Base-by-base conservation (phyloP, 2,797 vertebrate genomes). In the Spea hammondii region DNA sequence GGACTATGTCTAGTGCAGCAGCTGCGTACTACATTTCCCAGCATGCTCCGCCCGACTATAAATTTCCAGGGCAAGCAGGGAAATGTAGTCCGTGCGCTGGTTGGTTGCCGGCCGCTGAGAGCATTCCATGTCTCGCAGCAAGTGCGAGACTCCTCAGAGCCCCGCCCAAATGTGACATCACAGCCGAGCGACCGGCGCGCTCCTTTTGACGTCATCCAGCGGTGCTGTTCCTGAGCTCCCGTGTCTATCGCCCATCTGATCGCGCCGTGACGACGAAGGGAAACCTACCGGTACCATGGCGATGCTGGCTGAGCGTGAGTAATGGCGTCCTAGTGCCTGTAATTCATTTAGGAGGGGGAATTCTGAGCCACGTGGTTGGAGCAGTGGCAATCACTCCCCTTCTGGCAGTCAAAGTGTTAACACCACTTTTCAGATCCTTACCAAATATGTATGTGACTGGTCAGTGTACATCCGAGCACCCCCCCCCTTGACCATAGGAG, bases 241-340 rank as follows among this genome's bases (percentile, higher is more conserved):
- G 0, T 32, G 32, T 32, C 32, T 32, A 32, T 32, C 32, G 2
- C 32, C 32, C 32, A n/a, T 12, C 66, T 4, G 66, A 49, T 6
- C 48, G 4, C 32, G 1, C 32, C 32, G 11, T 14, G 48, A 32
- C 32, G 2, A 3, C 32, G 32, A 2, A 32, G 32, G 32, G 4
- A 8, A 6, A 8, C 76, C 4, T 6, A 46, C 13, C n/a, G 7
- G 32, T 8, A 60, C 9, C 60, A 80, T 80, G 79, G 79, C 79
- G 45, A 80, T 80, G 79, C 74, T 80, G 62, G 79, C 79, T 4
- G 79, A 80, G 57, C 79, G 79, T 80, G 14, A 80, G 79, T 80
- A 5, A 11, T 6, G 51, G 51, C 6, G 51, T 3, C 32, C 1
- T 32, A 32, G 32, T 32, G 32, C 2, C 32, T 32, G 32, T 32